A percentile compares a stretch with the other conserved stretches of the same genome.
phyloP scores from a whole-genome alignment of 2,888 invertebrate species.

The Eilema sororculum region DNA sequence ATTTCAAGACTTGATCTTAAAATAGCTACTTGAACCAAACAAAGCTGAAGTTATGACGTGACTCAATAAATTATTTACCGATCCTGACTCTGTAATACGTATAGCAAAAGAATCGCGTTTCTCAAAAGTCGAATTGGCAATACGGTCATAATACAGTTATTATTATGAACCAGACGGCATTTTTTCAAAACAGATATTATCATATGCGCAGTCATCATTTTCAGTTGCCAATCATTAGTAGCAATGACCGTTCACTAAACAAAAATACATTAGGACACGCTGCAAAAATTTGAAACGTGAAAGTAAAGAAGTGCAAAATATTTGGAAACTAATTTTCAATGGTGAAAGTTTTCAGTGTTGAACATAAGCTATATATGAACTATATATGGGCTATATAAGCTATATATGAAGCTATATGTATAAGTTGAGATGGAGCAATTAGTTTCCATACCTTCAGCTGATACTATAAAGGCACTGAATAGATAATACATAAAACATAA shows the following conservation, averaged over 20 bases:
- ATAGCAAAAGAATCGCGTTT: conserved; percentile 30
- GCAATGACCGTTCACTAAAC: conserved; percentile 35
- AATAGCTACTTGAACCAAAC: neutral
- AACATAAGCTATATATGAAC: conserved; percentile 3
- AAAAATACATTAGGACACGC: conserved; percentile 37
- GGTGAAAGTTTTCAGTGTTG: conserved; percentile 11
- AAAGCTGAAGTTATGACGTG: neutral
- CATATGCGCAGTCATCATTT: conserved; percentile 51
- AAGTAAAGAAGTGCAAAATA: conserved; percentile 26
- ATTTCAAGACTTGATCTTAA: neutral
- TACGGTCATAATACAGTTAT: conserved; percentile 59
- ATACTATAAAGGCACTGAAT: too few species aligned
- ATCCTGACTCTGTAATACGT: neutral
- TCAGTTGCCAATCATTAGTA: conserved; percentile 42
- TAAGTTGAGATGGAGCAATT: neutral
- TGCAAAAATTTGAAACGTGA: conserved; percentile 25
- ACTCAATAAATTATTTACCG: neutral
- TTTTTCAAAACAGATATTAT: conserved; percentile 37
- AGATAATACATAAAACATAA: too few species aligned
- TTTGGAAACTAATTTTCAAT: conserved; percentile 16
- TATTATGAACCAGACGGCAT: conserved; percentile 44
- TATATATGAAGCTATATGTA: too few species aligned
- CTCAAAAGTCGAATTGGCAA: conserved; percentile 47
- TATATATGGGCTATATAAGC: too few species aligned
- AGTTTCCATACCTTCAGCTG: neutral